Conservation (phyloP, 2,113 vertebrate genomes). For the Petrocephalus microphthalmus region DNA sequence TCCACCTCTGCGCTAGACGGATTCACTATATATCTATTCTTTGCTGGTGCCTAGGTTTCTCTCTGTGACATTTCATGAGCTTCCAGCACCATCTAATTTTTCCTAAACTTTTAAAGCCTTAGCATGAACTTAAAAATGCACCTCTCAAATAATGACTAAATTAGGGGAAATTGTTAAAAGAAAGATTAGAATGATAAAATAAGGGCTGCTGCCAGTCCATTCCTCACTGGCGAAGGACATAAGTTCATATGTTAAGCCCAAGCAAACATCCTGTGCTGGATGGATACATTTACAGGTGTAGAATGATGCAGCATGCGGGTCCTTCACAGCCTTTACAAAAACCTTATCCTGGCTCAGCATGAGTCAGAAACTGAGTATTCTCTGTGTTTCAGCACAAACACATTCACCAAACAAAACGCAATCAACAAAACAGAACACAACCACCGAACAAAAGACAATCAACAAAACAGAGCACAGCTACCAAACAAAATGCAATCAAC, state of each 20-base stretch:
- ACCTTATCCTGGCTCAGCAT: neutral
- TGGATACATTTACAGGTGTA: neutral
- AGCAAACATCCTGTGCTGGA: too few relatives aligned
- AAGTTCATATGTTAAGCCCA: too few relatives aligned
- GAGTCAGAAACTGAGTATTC: neutral
- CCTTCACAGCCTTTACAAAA: neutral
- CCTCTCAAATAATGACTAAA: too few relatives aligned
- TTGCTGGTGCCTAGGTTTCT: neutral
- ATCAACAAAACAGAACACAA: neutral
- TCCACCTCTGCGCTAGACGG: too few relatives aligned
- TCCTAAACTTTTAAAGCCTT: neutral
- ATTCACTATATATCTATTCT: neutral
- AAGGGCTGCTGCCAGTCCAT: too few relatives aligned
- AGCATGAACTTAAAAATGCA: neutral
- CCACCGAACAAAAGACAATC: neutral
- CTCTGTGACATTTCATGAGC: neutral
- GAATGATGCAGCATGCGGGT: too few relatives aligned
- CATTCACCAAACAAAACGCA: neutral
- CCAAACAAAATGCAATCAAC: neutral
- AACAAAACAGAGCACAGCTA: neutral
- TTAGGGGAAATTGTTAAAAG: too few relatives aligned
- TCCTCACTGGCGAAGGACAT: too few relatives aligned
- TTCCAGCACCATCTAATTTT: neutral
- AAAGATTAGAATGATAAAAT: too few relatives aligned
- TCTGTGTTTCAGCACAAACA: neutral